Conservation (phyloP, 2,888 invertebrate species). For the Celastrina argiolus region DNA sequence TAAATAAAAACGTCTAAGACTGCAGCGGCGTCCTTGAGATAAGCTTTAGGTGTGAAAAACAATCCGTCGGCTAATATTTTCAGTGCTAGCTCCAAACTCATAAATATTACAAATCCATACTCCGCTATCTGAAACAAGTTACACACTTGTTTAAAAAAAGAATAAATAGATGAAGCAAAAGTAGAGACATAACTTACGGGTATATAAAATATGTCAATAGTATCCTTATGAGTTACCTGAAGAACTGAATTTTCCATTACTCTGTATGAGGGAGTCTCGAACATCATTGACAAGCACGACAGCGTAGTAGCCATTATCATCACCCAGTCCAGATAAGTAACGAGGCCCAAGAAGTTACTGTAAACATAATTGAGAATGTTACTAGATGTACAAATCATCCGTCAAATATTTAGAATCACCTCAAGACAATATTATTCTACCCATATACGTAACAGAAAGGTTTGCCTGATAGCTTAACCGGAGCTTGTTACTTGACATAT, state of each 20-base stretch:
- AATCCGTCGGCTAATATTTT: conserved; percentile 98
- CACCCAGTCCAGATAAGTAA: conserved; percentile 99
- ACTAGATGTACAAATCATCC: too few species aligned
- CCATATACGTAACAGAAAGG: too few species aligned
- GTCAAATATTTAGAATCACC: conserved; percentile 18
- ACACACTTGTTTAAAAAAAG: background rate
- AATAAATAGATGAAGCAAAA: background rate
- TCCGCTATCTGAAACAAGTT: conserved; percentile 85
- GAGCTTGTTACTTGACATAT: too few species aligned
- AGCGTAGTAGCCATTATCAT: conserved; percentile 99
- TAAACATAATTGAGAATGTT: conserved; percentile 46
- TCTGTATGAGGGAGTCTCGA: conserved; percentile 95
- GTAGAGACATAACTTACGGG: too few species aligned
- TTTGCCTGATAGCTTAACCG: too few species aligned
- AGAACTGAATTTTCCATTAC: conserved; percentile 96
- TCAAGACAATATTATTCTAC: too few species aligned
- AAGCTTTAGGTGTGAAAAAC: conserved; percentile 99
- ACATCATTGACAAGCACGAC: conserved; percentile 99
- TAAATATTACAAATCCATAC: conserved; percentile 97
- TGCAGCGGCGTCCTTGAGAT: conserved; percentile 98
- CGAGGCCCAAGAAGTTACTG: conserved; percentile 97
- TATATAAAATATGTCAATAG: too few species aligned
- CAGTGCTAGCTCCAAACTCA: conserved; percentile 96
- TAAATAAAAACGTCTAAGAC: conserved; percentile 98
- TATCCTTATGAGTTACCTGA: conserved; percentile 68